Evolutionary conservation across 2,113 vertebrate species (phyloP), one percentile per base, ranked within the genome.

Genomic region (Malurus cyaneus): DNA sequence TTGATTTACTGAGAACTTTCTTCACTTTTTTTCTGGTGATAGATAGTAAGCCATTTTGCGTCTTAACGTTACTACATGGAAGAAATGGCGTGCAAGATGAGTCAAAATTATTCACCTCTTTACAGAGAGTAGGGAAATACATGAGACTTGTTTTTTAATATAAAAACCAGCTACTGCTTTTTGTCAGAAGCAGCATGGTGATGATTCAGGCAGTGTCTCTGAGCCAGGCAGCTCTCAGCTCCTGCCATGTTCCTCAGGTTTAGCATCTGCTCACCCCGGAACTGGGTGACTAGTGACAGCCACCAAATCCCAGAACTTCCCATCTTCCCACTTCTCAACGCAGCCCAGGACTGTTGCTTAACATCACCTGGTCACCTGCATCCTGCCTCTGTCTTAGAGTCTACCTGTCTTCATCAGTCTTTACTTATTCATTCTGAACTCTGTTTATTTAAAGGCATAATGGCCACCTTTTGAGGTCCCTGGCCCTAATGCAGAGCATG

Each of bases 201-300:
- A 41, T n/a, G 56, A 83, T 70, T 56, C 26, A 61, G 56, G 36
- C 32, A 69, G 24, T 5, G 8, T 57, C 26, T 50, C 14, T 61
- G 12, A 39, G 16, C 9, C n/a, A 70, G 52, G 25, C 14, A 67
- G 49, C 32, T 83, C 25, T 62, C 17, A n/a, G 62, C 7, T 86
- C 44, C 62, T 66, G 14, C 20, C 0, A 0, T 3, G 0, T 23
- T 60, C 29, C 20, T 56, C 3, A 8, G 39, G 17, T 54, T 6
- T 19, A 65, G 10, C 28, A 69, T 36, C 29, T 2, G 1, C 18
- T 65, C 23, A 32, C 5, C 25, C 5, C 39, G 18, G 14, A 64
- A 23, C 10, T n/a, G n/a, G 6, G 36, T 26, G 4, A 62, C 32
- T 67, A 39, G 49, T 3, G 3, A 62, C 18, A 77, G 57, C 8